Evolutionary conservation across 1,140 invertebrate genomes (phyloP), one percentile per base, ranked within the genome.

Genomic region (Drosophila subobscura): DNA sequence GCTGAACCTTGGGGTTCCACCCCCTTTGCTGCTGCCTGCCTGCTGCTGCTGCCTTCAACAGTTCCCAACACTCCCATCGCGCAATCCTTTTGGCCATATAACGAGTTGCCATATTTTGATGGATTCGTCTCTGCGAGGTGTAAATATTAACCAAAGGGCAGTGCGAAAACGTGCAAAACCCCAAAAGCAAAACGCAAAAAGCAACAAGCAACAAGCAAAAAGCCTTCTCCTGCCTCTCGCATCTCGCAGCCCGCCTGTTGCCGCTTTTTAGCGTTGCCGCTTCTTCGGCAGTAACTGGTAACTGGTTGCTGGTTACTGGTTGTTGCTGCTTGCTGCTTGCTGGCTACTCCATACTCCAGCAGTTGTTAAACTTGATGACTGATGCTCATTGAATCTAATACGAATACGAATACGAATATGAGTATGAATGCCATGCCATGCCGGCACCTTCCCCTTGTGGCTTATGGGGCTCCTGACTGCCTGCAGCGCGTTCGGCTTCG

Each of bases 121-220:
- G 77, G 68, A 86, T 85, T 84, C 77, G 72, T 79, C 80, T 77
- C 66, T 76, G 49, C 55, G 59, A 84, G 80, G 80, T 84, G 80
- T 84, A 85, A 84, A 84, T 85, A 85, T 85, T 85, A 84, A 85
- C 61, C 80, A 84, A 85, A 78, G 80, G 63, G 76, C 79, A 73
- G 76, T 85, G 76, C 77, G 76, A 79, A 85, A 85, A 68, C 80
- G 76, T 79, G 72, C 74, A 81, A 47, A 37, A 45, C 45, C 54
- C 16, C 63, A 57, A 44, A 37, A 52, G 14, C 63, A 45, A 41
- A 45, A 53, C 16, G 49, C 16, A 33, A 50, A 49, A 41, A 33
- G 16, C 53, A 47, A 42, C 23, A 33, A 53, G 37, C 49, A n/a
- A n/a, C n/a, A 41, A 33, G 16, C 53, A 47, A 42, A 29, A 33